Conservation (phyloP, 2,888 invertebrate genomes). For the Crossocerus cetratus region DNA sequence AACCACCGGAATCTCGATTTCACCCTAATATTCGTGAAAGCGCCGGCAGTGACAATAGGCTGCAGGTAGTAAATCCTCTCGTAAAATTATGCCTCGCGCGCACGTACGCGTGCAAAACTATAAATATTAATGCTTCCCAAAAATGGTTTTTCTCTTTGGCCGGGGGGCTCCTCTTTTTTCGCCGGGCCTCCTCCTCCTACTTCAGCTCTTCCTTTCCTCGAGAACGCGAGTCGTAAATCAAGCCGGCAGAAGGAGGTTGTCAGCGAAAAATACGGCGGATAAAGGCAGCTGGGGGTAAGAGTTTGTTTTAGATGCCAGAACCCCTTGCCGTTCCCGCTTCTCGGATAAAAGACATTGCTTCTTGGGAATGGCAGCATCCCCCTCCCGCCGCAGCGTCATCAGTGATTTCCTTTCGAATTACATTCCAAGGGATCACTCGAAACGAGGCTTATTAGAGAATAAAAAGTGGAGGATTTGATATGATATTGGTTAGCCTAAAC, state of each 20-base stretch:
- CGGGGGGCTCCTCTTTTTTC: constrained; percentile 50
- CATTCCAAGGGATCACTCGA: too few relatives aligned
- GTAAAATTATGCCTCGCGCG: constrained; percentile 69
- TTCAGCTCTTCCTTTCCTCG: constrained; percentile 56
- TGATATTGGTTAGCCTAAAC: too few relatives aligned
- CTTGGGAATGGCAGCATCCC: constrained; percentile 46
- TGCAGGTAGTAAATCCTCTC: constrained; percentile 70
- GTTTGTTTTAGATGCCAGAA: constrained; percentile 73
- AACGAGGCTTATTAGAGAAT: too few relatives aligned
- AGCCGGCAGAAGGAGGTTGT: constrained; percentile 72
- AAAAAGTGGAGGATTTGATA: too few relatives aligned
- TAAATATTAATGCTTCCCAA: constrained; percentile 75
- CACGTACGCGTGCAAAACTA: constrained; percentile 71
- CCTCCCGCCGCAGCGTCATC: not conserved
- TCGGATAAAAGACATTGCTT: constrained; percentile 53
- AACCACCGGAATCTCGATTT: constrained; percentile 32
- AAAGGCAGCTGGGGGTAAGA: constrained; percentile 68
- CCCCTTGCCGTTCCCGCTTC: constrained; percentile 22
- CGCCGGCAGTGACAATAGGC: constrained; percentile 63
- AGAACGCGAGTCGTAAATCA: constrained; percentile 71
- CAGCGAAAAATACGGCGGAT: constrained; percentile 75
- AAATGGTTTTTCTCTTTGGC: constrained; percentile 65
- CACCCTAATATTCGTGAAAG: constrained; percentile 52
- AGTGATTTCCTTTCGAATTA: not conserved
- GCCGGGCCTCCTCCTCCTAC: constrained; percentile 41